Base-by-base conservation (phyloP, 2,113 vertebrate species). In the Hippolais icterina region DNA sequence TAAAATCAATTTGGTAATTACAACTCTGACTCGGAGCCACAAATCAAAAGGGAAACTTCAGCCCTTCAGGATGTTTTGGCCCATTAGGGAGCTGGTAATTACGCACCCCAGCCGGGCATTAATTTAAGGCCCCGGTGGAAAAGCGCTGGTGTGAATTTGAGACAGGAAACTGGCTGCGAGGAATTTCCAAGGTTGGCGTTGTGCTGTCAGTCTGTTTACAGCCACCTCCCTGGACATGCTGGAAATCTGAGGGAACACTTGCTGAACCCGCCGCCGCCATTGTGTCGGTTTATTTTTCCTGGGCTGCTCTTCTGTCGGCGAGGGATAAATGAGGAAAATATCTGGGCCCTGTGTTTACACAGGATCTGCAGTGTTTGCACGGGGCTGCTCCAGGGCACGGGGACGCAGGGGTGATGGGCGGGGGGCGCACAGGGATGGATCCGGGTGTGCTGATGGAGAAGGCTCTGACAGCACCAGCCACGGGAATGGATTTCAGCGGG, bases 1-100 rank as follows among this genome's bases (percentile, higher is more conserved):
- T 96, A 95, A 96, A 97, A 96, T 96, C 97, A 95, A 92, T 96
- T 95, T 95, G 96, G 96, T 94, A 96, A 96, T 96, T 96, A 95
- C 89, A 57, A 84, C 89, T 94, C 93, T 47, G 47, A 96, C 95
- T 96, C 8, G 12, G 72, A 96, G 91, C 92, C 93, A 96, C 96
- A 94, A 96, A 97, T 97, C 94, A 96, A 88, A 94, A 93, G 60
- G n/a, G 87, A 89, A 96, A 96, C 96, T 96, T 96, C 95, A 95
- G 87, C 87, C 95, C 95, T 96, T 95, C 86, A 93, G 96, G 96
- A 96, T 96, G 93, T 96, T 97, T 96, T 87, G 91, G 87, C 52
- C 93, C 89, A 92, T 94, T 96, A 94, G 88, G 96, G 94, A 94
- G 93, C 91, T 95, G 93, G 89, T 94, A 92, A 97, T 96, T 96